Conservation (phyloP, 2,888 invertebrate species). For the Helleia helle region DNA sequence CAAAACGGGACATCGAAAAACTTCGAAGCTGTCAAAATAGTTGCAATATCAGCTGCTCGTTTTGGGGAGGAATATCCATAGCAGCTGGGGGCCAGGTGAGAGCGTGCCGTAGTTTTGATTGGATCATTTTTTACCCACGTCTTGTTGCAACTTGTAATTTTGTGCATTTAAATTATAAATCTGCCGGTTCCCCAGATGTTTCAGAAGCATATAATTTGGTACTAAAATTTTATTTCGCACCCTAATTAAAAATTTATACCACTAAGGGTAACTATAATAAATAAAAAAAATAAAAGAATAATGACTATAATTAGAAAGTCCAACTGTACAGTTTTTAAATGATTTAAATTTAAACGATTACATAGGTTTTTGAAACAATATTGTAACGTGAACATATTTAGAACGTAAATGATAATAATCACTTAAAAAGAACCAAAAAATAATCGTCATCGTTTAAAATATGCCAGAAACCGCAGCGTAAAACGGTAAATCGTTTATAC, state of each 20-base stretch:
- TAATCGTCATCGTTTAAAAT: too few species aligned
- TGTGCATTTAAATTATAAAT: too few species aligned
- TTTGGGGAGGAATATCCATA: conserved; percentile 38
- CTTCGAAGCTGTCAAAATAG: conserved; percentile 1
- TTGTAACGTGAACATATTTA: too few species aligned
- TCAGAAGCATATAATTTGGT: conserved; percentile 1
- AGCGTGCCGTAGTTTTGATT: conserved; percentile 46
- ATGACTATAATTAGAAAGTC: too few species aligned
- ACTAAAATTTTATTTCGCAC: not conserved
- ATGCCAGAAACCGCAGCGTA: too few species aligned
- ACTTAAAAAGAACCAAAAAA: too few species aligned
- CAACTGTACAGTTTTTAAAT: too few species aligned
- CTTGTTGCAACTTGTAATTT: conserved; percentile 28
- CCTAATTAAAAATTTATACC: not conserved
- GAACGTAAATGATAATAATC: too few species aligned
- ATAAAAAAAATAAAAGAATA: too few species aligned
- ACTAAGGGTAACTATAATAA: not conserved
- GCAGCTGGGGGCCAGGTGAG: conserved; percentile 65
- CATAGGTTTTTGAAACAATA: too few species aligned
- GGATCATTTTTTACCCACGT: conserved; percentile 25
- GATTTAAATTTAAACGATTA: too few species aligned
- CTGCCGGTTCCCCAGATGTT: not conserved
- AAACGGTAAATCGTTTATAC: not conserved
- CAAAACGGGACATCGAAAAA: too few species aligned
- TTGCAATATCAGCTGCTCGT: conserved; percentile 35